Conservation (phyloP, 2,113 vertebrate genomes). For the Xerus inauris region DNA sequence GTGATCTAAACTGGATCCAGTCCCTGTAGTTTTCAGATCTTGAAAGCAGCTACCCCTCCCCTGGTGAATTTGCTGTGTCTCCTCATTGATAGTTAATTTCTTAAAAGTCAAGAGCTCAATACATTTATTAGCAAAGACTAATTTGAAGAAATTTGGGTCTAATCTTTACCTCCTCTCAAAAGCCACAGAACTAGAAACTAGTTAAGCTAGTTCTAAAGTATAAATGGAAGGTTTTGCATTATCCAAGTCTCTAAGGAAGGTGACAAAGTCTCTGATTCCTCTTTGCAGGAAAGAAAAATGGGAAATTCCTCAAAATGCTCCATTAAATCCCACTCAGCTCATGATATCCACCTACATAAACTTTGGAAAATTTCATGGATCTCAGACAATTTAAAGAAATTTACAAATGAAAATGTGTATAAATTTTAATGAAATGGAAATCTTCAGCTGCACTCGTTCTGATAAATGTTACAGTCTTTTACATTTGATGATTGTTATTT, state of each 20-base stretch:
- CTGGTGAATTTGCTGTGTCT: not conserved
- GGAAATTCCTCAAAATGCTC: not conserved
- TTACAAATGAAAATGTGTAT: not conserved
- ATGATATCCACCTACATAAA: not conserved
- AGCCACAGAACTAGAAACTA: not conserved
- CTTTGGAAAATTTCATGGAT: not conserved
- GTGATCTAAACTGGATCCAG: not conserved
- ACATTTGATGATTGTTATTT: constrained; percentile 24
- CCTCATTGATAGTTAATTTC: not conserved
- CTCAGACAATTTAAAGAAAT: constrained; percentile 8
- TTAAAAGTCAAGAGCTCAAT: not conserved
- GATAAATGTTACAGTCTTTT: constrained; percentile 7
- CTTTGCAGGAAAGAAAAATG: not conserved
- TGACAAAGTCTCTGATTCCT: not conserved
- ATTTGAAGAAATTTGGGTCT: not conserved
- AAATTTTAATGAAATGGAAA: constrained; percentile 45
- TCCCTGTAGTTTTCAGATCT: not conserved
- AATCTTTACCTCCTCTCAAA: not conserved
- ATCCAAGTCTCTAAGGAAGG: not conserved
- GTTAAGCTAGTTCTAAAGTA: not conserved
- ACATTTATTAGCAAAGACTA: not conserved
- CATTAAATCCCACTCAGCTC: not conserved
- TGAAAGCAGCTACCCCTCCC: not conserved
- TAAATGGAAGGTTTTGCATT: not conserved
- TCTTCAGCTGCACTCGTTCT: constrained; percentile 11